These are phyloP conservation scores for Urocyon cinereoargenteus DNA, from an alignment of 2,797 vertebrate genomes.

Conservation along the genomic window DNA sequence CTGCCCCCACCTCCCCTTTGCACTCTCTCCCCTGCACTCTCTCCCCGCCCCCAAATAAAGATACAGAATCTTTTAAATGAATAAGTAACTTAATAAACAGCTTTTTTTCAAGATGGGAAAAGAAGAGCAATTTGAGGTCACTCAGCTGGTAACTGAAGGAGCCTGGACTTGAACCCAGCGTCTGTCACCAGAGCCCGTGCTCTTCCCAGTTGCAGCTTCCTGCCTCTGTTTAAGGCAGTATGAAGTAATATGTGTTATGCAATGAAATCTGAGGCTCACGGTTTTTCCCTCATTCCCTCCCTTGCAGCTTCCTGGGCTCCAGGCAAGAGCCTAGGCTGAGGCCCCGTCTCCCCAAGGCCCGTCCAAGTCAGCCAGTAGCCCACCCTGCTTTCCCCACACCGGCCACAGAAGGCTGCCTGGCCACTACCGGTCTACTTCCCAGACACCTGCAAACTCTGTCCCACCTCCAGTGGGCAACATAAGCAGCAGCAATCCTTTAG, in stretches of 20 bases:
- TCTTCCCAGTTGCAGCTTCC: neutral
- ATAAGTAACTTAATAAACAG: no score
- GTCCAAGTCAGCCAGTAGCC: neutral
- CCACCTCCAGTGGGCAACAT: neutral
- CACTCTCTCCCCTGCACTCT: no score
- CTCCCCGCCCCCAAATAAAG: no score
- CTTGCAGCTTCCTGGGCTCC: neutral
- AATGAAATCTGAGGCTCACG: neutral
- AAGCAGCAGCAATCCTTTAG: neutral
- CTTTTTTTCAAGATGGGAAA: neutral
- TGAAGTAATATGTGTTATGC: neutral
- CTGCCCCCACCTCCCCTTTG: no score
- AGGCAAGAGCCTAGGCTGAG: neutral
- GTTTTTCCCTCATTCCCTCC: neutral
- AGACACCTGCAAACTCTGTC: conserved; percentile 1
- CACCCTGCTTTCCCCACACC: neutral
- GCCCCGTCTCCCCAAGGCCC: neutral
- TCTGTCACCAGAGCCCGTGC: neutral
- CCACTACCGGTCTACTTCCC: neutral
- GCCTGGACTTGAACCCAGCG: neutral
- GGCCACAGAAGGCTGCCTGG: neutral
- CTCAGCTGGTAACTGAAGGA: conserved; percentile 13
- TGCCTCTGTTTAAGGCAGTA: neutral
- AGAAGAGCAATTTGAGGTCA: neutral
- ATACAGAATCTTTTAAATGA: no score